phyloP scores from a whole-genome alignment of 2,797 vertebrate genomes.

The Poecilia picta region DNA sequence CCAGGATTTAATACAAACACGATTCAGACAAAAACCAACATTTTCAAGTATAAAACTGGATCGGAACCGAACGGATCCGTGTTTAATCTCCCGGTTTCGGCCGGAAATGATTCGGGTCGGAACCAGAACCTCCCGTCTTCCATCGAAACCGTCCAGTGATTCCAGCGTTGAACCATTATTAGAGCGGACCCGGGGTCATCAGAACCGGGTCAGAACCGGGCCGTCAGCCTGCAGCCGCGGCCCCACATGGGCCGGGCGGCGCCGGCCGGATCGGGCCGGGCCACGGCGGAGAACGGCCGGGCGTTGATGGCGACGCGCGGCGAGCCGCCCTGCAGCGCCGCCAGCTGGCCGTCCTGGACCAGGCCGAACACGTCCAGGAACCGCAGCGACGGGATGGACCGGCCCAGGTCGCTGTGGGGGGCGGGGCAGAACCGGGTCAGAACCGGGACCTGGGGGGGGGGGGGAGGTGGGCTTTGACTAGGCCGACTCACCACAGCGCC shows the following conservation, averaged over 20 bases:
- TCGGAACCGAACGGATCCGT: not conserved
- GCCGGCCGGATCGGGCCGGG: not conserved
- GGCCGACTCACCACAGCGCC: slow-evolving; percentile 85
- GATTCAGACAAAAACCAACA: not conserved
- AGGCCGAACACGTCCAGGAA: not conserved
- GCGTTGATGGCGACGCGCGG: not conserved
- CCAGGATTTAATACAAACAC: not conserved
- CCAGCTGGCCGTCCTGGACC: not conserved
- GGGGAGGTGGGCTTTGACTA: no score
- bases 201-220: not conserved
- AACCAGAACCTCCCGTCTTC: not conserved
- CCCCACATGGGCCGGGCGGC: not conserved
- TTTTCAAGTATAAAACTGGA: not conserved
- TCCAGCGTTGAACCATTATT: not conserved
- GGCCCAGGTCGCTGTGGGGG: not conserved
- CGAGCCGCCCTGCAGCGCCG: not conserved
- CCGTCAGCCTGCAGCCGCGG: not conserved
- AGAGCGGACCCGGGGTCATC: not conserved
- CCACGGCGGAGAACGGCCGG: not conserved
- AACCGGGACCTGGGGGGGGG: no score
- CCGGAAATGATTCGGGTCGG: not conserved
- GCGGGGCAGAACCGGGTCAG: no score
- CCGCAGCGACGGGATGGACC: not conserved
- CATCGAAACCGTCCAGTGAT: not conserved
- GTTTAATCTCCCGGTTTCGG: not conserved